A percentile compares a stretch with the other conserved stretches of the same genome.
Evolutionary conservation across 2,797 vertebrate species (phyloP).

Genomic region (Varecia variegata): DNA sequence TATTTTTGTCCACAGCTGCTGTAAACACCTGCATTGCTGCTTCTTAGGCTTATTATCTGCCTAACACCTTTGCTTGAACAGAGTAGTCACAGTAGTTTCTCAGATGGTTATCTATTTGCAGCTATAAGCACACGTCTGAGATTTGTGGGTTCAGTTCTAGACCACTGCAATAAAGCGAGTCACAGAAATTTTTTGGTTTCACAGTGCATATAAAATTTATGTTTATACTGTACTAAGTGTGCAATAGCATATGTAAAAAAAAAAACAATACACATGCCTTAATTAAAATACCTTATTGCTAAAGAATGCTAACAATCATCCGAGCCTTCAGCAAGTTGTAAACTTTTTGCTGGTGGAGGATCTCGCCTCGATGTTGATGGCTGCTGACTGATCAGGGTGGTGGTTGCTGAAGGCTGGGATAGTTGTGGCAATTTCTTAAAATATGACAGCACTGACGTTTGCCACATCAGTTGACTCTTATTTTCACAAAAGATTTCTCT

Average conservation of each 20-base stretch:
- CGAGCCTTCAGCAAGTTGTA: neutral
- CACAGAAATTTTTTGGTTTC: neutral
- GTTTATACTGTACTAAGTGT: neutral
- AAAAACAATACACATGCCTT: neutral
- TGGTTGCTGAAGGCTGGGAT: neutral
- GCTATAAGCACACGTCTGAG: neutral
- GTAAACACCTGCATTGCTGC: neutral
- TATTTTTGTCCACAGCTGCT: neutral
- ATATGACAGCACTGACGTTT: neutral
- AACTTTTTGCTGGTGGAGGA: neutral
- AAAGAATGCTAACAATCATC: neutral
- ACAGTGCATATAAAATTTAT: neutral
- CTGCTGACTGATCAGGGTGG: neutral
- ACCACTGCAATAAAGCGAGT: neutral
- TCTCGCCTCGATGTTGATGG: neutral
- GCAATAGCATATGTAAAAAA: neutral
- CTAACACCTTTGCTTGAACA: neutral
- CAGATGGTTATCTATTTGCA: neutral
- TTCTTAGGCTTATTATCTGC: neutral
- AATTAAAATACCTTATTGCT: neutral
- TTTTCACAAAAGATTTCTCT: neutral
- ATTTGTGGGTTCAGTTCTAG: neutral
- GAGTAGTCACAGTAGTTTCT: neutral
- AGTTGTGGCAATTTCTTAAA: neutral
- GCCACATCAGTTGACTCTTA: neutral